phyloP scores from a whole-genome alignment of 1,140 invertebrate species.

The Trichonephila clavata region DNA sequence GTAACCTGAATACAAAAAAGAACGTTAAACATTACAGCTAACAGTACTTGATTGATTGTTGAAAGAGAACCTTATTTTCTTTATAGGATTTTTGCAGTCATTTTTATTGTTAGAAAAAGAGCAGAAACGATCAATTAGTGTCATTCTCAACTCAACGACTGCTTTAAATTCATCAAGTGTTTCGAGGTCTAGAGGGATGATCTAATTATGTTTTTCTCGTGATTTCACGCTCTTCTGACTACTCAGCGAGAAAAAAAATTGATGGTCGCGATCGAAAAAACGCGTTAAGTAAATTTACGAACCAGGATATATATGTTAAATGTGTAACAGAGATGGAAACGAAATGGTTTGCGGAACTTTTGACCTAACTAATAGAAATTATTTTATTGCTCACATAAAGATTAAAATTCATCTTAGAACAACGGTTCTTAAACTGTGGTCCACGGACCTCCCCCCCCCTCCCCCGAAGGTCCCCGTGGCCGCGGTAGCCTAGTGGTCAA shows the following conservation, averaged over 20 bases:
- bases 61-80: neutral
- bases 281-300: neutral
- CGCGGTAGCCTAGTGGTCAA: no score
- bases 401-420: no score
- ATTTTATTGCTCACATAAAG: no score
- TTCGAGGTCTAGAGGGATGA: constrained; percentile 23
- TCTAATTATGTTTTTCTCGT: constrained; percentile 18
- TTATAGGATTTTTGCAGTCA: neutral
- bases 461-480: no score
- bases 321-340: neutral
- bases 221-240: constrained; percentile 38
- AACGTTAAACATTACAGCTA: neutral
- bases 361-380: no score
- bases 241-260: neutral
- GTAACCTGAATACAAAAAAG: neutral
- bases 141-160: constrained; percentile 41
- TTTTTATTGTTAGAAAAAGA: constrained; percentile 9
- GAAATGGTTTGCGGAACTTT: no score
- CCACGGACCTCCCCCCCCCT: no score
- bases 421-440: no score
- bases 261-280: no score
- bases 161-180: neutral
- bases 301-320: neutral
- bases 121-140: constrained; percentile 17
- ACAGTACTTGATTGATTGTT: constrained; percentile 30